These are phyloP conservation scores for Branchipolynoe longqiensis DNA, from an alignment of 2,888 invertebrate species.

Conservation along the genomic window DNA sequence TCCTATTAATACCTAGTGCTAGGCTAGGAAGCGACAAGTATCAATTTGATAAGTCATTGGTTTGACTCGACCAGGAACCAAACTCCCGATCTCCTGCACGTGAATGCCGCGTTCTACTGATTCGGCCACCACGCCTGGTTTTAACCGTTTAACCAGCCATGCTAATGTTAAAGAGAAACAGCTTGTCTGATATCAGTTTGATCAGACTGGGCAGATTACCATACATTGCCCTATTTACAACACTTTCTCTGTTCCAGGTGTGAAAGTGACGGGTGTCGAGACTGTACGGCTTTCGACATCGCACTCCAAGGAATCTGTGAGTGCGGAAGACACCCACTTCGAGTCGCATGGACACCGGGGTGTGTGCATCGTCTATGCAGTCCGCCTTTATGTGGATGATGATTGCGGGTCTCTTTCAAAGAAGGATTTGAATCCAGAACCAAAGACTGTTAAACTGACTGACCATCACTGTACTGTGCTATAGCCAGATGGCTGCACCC, in stretches of 20 bases:
- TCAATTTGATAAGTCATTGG: no score
- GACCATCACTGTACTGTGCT: slow-evolving; percentile 40
- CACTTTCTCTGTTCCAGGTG: slow-evolving; percentile 21
- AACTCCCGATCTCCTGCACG: no score
- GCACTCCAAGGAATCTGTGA: slow-evolving; percentile 35
- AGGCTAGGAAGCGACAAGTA: no score
- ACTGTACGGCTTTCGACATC: slow-evolving; percentile 21
- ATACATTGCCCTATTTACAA: neutral
- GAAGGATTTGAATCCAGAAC: slow-evolving; percentile 49
- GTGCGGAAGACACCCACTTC: slow-evolving; percentile 53
- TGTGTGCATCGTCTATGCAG: slow-evolving; percentile 25
- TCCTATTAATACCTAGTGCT: no score
- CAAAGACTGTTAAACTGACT: slow-evolving; percentile 40
- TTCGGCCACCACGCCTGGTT: no score
- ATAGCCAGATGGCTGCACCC: slow-evolving; percentile 3
- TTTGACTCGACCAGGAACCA: no score
- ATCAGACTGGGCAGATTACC: neutral
- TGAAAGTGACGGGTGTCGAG: slow-evolving; percentile 53
- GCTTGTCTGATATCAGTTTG: no score
- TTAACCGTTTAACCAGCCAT: no score
- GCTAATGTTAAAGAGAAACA: no score
- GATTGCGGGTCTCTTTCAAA: slow-evolving; percentile 40
- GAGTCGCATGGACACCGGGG: slow-evolving; percentile 43
- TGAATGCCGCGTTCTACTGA: no score
- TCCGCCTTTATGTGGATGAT: slow-evolving; percentile 42